A percentile compares a stretch with the other conserved stretches of the same genome.
These are phyloP conservation scores for Falco peregrinus DNA, from an alignment of 2,797 vertebrate species.

Conservation along the genomic window DNA sequence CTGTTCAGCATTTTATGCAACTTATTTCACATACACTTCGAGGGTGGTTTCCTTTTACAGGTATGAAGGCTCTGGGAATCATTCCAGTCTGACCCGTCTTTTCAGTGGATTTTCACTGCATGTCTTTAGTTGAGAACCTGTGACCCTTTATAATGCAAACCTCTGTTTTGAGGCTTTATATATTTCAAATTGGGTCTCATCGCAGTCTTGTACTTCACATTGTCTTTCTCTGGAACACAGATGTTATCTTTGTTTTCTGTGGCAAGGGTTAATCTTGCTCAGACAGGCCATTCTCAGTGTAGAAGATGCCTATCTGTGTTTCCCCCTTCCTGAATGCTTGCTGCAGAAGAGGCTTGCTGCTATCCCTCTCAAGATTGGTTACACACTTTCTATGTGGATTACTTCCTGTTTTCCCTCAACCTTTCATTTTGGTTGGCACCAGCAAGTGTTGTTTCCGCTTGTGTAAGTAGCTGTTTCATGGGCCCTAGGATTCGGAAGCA, in stretches of 20 bases:
- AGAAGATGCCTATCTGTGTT: conserved; percentile 35
- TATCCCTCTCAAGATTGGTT: conserved; percentile 32
- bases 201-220: neutral
- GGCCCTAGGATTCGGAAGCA: neutral
- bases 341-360: conserved; percentile 13
- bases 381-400: conserved; percentile 33
- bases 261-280: conserved; percentile 52
- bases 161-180: neutral
- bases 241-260: conserved; percentile 41
- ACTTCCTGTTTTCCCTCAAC: conserved; percentile 35
- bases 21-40: neutral
- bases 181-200: neutral
- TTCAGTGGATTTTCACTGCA: neutral
- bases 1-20: neutral
- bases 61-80: neutral
- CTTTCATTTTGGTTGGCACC: conserved; percentile 38
- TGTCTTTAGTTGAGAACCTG: neutral
- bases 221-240: neutral
- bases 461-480: neutral
- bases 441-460: conserved; percentile 21
- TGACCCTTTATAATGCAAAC: neutral
- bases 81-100: neutral
- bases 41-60: neutral
- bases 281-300: conserved; percentile 29
- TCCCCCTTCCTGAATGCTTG: conserved; percentile 13